phyloP scores from a whole-genome alignment of 2,888 invertebrate species.

The Petrolisthes cinctipes region DNA sequence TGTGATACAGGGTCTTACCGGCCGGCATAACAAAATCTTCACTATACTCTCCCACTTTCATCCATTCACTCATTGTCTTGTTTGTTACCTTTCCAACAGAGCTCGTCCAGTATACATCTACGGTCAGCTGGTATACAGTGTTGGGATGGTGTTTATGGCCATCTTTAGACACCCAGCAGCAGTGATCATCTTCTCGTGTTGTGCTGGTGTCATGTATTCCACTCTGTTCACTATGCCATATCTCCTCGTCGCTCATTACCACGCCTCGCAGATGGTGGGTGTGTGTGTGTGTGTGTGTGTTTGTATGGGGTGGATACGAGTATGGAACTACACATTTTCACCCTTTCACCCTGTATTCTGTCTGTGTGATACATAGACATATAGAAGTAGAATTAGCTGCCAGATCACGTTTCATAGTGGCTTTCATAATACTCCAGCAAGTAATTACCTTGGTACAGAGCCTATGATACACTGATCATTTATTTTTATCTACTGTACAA shows the following conservation, averaged over 20 bases:
- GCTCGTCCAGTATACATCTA: slow-evolving; percentile 89
- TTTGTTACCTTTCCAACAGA: slow-evolving; percentile 75
- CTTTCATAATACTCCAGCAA: slow-evolving; percentile 40
- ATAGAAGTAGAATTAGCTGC: slow-evolving; percentile 20
- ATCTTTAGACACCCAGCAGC: slow-evolving; percentile 80
- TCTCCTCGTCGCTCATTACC: slow-evolving; percentile 91
- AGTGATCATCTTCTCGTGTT: slow-evolving; percentile 90
- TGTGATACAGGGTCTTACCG: not conserved
- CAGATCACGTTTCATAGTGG: slow-evolving; percentile 24
- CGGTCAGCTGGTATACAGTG: slow-evolving; percentile 87
- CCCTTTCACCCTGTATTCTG: too few species aligned
- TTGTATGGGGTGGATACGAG: not conserved
- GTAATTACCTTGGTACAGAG: too few species aligned
- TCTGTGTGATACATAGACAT: not conserved
- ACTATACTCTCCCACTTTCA: not conserved
- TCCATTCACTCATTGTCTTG: not conserved
- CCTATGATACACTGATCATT: too few species aligned
- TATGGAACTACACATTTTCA: not conserved
- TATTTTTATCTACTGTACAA: not conserved
- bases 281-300: not conserved
- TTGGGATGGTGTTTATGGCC: slow-evolving; percentile 90
- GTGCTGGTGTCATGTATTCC: slow-evolving; percentile 96
- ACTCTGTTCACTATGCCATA: slow-evolving; percentile 98
- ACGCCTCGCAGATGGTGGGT: slow-evolving; percentile 86
- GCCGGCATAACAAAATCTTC: not conserved